Evolutionary conservation across 1,140 invertebrate genomes (phyloP), one percentile per base, ranked within the genome.

Genomic region (Ditylenchus dipsaci): DNA sequence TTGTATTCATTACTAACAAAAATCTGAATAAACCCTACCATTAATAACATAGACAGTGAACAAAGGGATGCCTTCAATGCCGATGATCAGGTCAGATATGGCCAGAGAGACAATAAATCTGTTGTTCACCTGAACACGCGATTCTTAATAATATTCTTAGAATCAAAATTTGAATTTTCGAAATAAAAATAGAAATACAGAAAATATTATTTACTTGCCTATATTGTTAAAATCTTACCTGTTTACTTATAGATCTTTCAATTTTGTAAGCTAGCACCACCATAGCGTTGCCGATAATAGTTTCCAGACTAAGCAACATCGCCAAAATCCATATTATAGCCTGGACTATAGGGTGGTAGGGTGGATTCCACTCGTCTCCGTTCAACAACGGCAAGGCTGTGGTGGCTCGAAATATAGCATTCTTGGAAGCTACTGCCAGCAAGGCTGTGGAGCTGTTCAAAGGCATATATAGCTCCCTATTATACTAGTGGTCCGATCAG

Each of bases 81-180:
- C 96, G 84, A 99, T 99, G 65, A 98, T 88, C 85, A 98, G 89
- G 86, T 99, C 96, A 15, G 94, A 97, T 33, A 95, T 91, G 19
- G 96, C 95, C 45, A 99, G 87, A 0, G 95, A 98, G 0, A 94
- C 95, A 60, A 99, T 97, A 86, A 98, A 98, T 86, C 97, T 97
- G 86, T 99, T 99, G 82, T 92, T 96, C 1, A 96, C 93, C 82
- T 98, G 92, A 57, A 95, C 88, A 0, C 19, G 49, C 1, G 15
- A 5, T 38, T 38, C 11, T 38, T 5, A 11, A 38, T 3, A 11
- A 38, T n/a, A n/a, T n/a, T n/a, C n/a, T n/a, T n/a, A n/a, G n/a
- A n/a, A n/a, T n/a, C n/a, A n/a, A n/a, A n/a, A n/a, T n/a, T n/a
- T n/a, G n/a, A n/a, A n/a, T n/a, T n/a, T n/a, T n/a, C n/a, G n/a